A percentile compares a stretch with the other conserved stretches of the same genome.
These are phyloP conservation scores for Myathropa florea DNA, from an alignment of 2,888 invertebrate genomes.

Conservation along the genomic window DNA sequence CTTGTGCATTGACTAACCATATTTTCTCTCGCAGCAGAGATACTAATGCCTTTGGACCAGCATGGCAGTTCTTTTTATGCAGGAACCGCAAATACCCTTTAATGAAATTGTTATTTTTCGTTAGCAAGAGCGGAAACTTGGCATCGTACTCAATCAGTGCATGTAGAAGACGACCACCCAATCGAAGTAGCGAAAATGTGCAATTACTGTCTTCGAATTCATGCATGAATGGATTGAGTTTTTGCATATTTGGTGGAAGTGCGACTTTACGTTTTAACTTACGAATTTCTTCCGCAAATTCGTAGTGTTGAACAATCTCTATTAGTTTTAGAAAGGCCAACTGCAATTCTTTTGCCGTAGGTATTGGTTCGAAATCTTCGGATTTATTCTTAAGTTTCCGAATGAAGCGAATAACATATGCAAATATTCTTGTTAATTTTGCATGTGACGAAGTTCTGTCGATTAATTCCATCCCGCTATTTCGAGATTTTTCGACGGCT, in stretches of 20 bases:
- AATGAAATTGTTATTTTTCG: slow-evolving; percentile 1
- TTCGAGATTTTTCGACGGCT: neutral
- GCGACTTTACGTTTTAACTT: neutral
- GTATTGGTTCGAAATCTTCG: neutral
- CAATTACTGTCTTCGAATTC: neutral
- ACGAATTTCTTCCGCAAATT: slow-evolving; percentile 35
- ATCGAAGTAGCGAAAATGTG: slow-evolving; percentile 7
- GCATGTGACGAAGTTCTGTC: neutral
- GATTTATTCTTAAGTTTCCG: neutral
- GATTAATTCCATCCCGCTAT: neutral
- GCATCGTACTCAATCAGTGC: slow-evolving; percentile 14
- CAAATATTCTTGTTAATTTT: too few species aligned
- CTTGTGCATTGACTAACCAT: neutral
- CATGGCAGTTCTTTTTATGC: slow-evolving; percentile 26
- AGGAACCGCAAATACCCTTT: slow-evolving; percentile 5
- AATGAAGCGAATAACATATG: too few species aligned
- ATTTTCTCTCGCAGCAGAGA: neutral
- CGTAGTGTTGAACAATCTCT: slow-evolving; percentile 29
- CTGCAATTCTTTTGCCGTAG: neutral
- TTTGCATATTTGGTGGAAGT: slow-evolving; percentile 2
- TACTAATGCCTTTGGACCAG: slow-evolving; percentile 20
- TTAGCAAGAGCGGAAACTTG: slow-evolving; percentile 21
- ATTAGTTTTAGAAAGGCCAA: neutral
- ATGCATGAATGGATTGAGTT: neutral
- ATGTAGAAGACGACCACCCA: slow-evolving; percentile 23